Evolutionary conservation across 2,888 invertebrate genomes (phyloP).

Genomic region (Uloborus plumipes): DNA sequence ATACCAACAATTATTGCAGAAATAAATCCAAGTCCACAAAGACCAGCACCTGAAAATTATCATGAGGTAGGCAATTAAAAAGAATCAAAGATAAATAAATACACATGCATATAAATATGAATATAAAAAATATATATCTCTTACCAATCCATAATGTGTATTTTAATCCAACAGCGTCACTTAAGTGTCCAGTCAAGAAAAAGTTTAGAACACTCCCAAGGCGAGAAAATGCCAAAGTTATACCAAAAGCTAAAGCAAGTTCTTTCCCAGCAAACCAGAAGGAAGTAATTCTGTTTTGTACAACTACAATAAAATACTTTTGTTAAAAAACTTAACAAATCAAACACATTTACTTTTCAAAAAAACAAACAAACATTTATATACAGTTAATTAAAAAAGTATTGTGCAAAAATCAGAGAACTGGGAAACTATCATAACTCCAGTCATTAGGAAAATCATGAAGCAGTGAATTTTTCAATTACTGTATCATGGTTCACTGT

Average conservation of each 20-base stretch:
- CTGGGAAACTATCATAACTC: no score
- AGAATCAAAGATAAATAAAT: not conserved
- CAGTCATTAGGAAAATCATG: no score
- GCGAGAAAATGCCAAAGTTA: slow-evolving; percentile 71
- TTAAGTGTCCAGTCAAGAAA: slow-evolving; percentile 70
- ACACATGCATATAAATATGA: not conserved
- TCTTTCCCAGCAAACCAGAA: slow-evolving; percentile 73
- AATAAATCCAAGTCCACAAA: slow-evolving; percentile 72
- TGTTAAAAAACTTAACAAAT: no score
- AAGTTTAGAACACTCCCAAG: slow-evolving; percentile 72
- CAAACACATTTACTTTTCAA: no score
- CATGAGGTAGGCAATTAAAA: not conserved
- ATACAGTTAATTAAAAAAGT: no score
- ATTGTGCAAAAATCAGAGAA: no score
- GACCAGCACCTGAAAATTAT: slow-evolving; percentile 69
- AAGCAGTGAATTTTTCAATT: no score
- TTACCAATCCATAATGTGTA: slow-evolving; percentile 72
- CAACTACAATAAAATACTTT: slow-evolving; percentile 68
- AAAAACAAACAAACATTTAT: no score
- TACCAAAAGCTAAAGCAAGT: slow-evolving; percentile 72
- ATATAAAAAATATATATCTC: not conserved
- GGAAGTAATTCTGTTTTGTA: slow-evolving; percentile 72
- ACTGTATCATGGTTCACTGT: no score
- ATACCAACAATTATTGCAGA: slow-evolving; percentile 71
- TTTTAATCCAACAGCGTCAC: slow-evolving; percentile 69